Evolutionary conservation across 2,797 vertebrate genomes (phyloP).

Genomic region (Telmatherina bonti): DNA sequence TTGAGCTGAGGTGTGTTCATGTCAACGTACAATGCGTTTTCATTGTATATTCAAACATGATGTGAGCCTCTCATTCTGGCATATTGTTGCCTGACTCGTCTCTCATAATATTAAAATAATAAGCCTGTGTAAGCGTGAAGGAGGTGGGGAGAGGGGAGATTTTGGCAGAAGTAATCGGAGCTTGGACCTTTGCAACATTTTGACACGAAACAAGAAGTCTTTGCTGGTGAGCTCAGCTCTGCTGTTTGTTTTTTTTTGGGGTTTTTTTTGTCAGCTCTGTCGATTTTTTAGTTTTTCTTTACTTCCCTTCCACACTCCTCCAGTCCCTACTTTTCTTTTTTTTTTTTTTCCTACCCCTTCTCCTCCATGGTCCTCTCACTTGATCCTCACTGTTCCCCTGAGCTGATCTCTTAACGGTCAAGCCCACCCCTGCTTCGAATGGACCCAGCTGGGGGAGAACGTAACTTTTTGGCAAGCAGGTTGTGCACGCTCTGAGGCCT

Average conservation of each 20-base stretch:
- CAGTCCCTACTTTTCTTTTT: not conserved
- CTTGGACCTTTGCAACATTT: constrained; percentile 63
- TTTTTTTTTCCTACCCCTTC: not conserved
- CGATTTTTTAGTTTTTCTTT: constrained; percentile 23
- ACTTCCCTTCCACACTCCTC: not conserved
- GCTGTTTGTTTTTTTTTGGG: constrained; percentile 59
- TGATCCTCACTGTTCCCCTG: constrained; percentile 54
- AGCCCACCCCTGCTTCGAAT: constrained; percentile 32
- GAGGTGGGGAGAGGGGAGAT: constrained; percentile 1
- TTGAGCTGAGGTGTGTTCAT: constrained; percentile 6
- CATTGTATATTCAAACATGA: constrained; percentile 23
- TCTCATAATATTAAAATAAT: constrained; percentile 11
- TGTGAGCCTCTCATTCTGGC: constrained; percentile 7
- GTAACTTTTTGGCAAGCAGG: constrained; percentile 49
- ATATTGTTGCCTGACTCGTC: not conserved
- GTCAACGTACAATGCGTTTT: constrained; percentile 23
- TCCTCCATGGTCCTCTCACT: constrained; percentile 9
- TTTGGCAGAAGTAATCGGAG: constrained; percentile 67
- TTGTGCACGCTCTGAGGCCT: constrained; percentile 30
- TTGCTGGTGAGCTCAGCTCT: constrained; percentile 78
- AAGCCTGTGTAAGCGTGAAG: not conserved
- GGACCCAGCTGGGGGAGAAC: constrained; percentile 65
- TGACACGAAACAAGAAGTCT: constrained; percentile 73
- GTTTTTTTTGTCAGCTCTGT: constrained; percentile 47
- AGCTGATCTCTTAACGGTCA: constrained; percentile 61